A percentile compares a stretch with the other conserved stretches of the same genome.
These are phyloP conservation scores for Physella acuta DNA, from an alignment of 1,140 invertebrate species.

Conservation along the genomic window DNA sequence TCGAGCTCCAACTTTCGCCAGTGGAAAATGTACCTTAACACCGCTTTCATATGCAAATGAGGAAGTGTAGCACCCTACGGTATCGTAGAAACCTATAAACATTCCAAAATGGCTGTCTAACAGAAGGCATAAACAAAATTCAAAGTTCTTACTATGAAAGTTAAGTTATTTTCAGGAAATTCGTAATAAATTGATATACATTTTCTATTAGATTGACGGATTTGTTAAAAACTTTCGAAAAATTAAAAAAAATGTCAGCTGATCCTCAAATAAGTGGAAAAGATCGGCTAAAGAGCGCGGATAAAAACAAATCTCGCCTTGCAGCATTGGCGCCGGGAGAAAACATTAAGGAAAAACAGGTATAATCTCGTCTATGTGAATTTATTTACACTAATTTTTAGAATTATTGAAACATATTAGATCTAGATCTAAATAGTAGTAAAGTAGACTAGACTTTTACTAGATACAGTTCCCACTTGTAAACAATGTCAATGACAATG, in stretches of 20 bases:
- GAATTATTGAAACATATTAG: too few species aligned
- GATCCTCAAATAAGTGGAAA: constrained; percentile 18
- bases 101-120: constrained; percentile 33
- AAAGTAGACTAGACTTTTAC: too few species aligned
- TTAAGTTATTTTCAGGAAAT: background rate
- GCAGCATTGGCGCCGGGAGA: constrained; percentile 48
- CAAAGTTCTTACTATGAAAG: too few species aligned
- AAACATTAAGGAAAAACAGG: constrained; percentile 57
- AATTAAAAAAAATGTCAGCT: constrained; percentile 22
- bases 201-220: background rate
- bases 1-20: background rate
- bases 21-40: background rate
- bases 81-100: constrained; percentile 41
- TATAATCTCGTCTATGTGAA: constrained; percentile 22
- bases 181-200: background rate
- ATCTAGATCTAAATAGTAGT: too few species aligned
- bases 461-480: too few species aligned
- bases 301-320: constrained; percentile 46
- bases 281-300: constrained; percentile 29
- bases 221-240: background rate
- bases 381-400: too few species aligned
- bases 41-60: constrained; percentile 27
- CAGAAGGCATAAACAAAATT: background rate
- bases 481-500: too few species aligned
- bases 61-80: constrained; percentile 15